phyloP scores from a whole-genome alignment of 2,888 invertebrate genomes.

The Pyrrhosoma nymphula region DNA sequence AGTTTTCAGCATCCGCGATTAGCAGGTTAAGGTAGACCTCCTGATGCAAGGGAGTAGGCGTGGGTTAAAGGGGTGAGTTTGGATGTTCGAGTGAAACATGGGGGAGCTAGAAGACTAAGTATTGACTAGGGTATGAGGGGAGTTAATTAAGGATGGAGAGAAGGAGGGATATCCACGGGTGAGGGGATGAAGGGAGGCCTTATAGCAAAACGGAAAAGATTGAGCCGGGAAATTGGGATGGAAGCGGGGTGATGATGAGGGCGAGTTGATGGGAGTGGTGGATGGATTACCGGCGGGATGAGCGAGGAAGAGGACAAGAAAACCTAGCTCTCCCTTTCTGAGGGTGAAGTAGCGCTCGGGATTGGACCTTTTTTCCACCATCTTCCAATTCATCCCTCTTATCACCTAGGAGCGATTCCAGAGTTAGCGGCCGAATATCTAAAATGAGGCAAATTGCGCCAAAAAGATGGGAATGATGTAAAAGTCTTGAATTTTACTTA shows the following conservation, averaged over 20 bases:
- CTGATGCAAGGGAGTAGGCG: not conserved
- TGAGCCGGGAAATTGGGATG: not conserved
- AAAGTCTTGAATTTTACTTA: too few species aligned
- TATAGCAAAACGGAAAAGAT: not conserved
- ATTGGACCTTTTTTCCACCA: not conserved
- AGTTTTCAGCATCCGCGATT: not conserved
- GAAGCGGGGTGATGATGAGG: too few species aligned
- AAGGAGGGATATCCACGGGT: not conserved
- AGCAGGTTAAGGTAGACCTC: not conserved
- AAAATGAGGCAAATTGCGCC: not conserved
- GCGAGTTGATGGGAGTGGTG: too few species aligned
- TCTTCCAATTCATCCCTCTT: too few species aligned
- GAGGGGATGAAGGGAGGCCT: not conserved
- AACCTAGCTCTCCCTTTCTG: not conserved
- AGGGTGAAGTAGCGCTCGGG: not conserved
- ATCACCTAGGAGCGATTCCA: not conserved
- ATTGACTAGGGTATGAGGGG: not conserved
- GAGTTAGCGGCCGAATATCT: not conserved
- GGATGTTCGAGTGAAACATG: not conserved
- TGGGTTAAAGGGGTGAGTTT: not conserved
- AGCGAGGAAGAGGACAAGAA: not conserved
- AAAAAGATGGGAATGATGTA: not conserved
- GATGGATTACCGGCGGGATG: not conserved
- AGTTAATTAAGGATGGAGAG: not conserved
- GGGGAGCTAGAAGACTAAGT: not conserved